Percentiles rank a stretch among this genome's conserved stretches.
phyloP scores from a whole-genome alignment of 2,113 vertebrate species.

The pig (Sus scrofa) region DNA sequence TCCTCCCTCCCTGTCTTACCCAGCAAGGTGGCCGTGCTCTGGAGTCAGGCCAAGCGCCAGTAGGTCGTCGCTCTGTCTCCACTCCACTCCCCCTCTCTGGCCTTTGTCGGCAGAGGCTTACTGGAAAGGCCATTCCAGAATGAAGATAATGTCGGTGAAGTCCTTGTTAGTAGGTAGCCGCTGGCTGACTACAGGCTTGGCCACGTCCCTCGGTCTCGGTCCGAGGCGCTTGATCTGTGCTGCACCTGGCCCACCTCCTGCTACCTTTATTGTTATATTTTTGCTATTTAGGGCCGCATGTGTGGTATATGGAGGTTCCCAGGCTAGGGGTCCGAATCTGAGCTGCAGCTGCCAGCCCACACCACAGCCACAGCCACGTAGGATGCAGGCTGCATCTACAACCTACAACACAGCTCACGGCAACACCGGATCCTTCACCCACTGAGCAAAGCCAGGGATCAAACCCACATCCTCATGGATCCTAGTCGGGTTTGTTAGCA shows the following conservation, averaged over 20 bases:
- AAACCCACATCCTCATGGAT: no score
- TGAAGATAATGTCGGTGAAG: slow-evolving; percentile 65
- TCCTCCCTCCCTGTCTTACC: slow-evolving; percentile 50
- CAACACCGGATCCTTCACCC: no score
- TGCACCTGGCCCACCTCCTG: not conserved
- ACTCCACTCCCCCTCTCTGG: not conserved
- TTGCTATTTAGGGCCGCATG: no score
- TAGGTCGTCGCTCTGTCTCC: slow-evolving; percentile 48
- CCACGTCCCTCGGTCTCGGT: not conserved
- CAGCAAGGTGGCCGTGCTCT: slow-evolving; percentile 53
- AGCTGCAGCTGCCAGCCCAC: no score
- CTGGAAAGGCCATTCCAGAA: slow-evolving; percentile 68
- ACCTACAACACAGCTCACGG: no score
- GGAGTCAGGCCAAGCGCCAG: slow-evolving; percentile 65
- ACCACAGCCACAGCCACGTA: no score
- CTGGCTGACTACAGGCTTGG: slow-evolving; percentile 48
- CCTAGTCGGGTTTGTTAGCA: no score
- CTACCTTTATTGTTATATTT: no score
- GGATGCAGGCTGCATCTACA: no score
- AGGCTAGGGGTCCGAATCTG: no score
- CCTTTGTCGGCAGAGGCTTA: slow-evolving; percentile 70
- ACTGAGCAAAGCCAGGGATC: no score
- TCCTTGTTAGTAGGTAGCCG: slow-evolving; percentile 61
- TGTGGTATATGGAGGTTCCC: no score
- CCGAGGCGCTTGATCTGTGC: not conserved